phyloP scores from a whole-genome alignment of 1,140 invertebrate species.

The Anoplolepis gracilipes region DNA sequence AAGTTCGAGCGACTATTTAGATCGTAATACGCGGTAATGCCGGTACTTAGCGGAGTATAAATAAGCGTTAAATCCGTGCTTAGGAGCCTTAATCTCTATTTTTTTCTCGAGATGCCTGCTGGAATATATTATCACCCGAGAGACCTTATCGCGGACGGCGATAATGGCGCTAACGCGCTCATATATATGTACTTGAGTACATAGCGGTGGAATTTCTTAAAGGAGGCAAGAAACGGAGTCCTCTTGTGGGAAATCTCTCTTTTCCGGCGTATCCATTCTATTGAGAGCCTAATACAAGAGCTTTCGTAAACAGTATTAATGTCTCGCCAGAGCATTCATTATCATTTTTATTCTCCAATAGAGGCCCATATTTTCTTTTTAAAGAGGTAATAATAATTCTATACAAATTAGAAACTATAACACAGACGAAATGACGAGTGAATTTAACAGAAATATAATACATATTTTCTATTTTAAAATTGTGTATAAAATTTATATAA shows the following conservation, averaged over 20 bases:
- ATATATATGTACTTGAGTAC: conserved; percentile 66
- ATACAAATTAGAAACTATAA: conserved; percentile 27
- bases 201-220: conserved; percentile 62
- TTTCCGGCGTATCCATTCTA: conserved; percentile 33
- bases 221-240: conserved; percentile 32
- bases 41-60: conserved; percentile 85
- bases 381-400: background rate
- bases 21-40: conserved; percentile 85
- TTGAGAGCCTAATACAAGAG: conserved; percentile 48
- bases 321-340: conserved; percentile 3
- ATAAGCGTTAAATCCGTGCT: conserved; percentile 86
- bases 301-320: conserved; percentile 60
- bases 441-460: conserved; percentile 2
- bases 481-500: background rate
- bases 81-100: conserved; percentile 85
- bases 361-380: conserved; percentile 8
- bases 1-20: conserved; percentile 81
- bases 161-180: conserved; percentile 79
- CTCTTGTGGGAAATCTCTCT: conserved; percentile 36
- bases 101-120: conserved; percentile 77
- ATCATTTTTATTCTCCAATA: conserved; percentile 44
- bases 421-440: background rate
- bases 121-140: conserved; percentile 84
- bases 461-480: background rate
- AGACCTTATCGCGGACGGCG: conserved; percentile 81